These are phyloP conservation scores for Cynopterus sphinx DNA, from an alignment of 2,797 vertebrate genomes.

Conservation along the genomic window DNA sequence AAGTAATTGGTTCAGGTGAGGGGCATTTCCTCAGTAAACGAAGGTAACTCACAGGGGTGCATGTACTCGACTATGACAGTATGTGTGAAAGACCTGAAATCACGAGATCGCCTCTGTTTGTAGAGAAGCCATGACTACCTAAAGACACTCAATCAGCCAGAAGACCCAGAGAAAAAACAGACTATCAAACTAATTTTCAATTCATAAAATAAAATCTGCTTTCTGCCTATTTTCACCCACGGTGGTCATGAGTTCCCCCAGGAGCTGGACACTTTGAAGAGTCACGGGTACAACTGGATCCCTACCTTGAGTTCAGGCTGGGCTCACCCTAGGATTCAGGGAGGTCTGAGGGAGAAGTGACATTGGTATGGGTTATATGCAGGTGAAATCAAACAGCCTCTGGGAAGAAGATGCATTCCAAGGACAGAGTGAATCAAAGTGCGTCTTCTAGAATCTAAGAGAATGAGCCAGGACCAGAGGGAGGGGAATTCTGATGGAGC, in stretches of 20 bases:
- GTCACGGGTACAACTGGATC: not conserved
- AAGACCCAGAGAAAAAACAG: not conserved
- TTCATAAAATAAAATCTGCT: not conserved
- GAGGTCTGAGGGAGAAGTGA: not conserved
- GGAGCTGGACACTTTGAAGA: not conserved
- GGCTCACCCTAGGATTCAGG: not conserved
- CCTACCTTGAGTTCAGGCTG: not conserved
- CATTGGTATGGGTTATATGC: rapidly evolving
- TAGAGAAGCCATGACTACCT: not conserved
- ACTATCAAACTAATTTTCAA: not conserved
- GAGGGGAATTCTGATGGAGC: not conserved
- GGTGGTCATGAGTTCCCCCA: rapidly evolving
- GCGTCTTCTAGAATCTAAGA: not conserved
- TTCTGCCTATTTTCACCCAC: not conserved
- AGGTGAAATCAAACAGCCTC: not conserved
- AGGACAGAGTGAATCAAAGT: not conserved
- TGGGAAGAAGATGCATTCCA: not conserved
- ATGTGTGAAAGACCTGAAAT: not conserved
- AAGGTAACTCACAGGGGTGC: not conserved
- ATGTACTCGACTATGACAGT: not conserved
- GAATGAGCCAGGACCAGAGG: not conserved
- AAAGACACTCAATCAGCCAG: not conserved
- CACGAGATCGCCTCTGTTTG: not conserved
- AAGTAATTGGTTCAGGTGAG: not conserved
- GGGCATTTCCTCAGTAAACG: not conserved